Evolutionary conservation across 2,888 invertebrate species (phyloP), one percentile per base, ranked within the genome.

Genomic region (Nesidiocoris tenuis): DNA sequence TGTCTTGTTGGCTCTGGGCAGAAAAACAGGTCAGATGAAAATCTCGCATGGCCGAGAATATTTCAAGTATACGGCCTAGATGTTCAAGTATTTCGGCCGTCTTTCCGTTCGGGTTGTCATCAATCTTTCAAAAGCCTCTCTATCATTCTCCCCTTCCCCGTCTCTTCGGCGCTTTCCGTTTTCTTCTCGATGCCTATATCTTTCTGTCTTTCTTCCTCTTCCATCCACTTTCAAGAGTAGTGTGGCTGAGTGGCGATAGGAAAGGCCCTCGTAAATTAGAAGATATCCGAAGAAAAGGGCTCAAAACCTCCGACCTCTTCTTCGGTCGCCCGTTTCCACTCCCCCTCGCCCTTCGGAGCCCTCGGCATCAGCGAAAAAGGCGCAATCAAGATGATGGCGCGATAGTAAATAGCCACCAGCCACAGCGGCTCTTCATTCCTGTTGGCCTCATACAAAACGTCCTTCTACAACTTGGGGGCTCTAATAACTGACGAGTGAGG

Each of bases 401-500:
- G 67, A 67, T 67, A 67, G 67, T 55, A 55, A 67, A 67, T 67
- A 67, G 67, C 21, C 67, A 22, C 19, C 56, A 59, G n/a, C 55
- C 22, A 23, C 24, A 55, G 67, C 54, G 67, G 55, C 56, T 19
- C 55, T n/a, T 21, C 55, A 18, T 22, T 25, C 39, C 39, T 65
- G 5, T 5, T 24, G 2, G 5, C 21, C 66, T 3, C 17, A 19
- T 59, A n/a, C 59, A 59, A 18, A 59, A 59, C 17, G 55, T 18
- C 21, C 67, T 65, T 39, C 54, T 65, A 67, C 55, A 55, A 56
- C 67, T 67, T 55, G 57, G 70, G 57, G n/a, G 21, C 19, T 61
- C 70, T 70, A 70, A 70, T 70, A 70, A 70, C 70, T 70, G 70
- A 70, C 70, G 70, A 70, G 70, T 57, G 70, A 70, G 70, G 70